These are phyloP conservation scores for Furcula furcula DNA, from an alignment of 2,888 invertebrate genomes.

Conservation along the genomic window DNA sequence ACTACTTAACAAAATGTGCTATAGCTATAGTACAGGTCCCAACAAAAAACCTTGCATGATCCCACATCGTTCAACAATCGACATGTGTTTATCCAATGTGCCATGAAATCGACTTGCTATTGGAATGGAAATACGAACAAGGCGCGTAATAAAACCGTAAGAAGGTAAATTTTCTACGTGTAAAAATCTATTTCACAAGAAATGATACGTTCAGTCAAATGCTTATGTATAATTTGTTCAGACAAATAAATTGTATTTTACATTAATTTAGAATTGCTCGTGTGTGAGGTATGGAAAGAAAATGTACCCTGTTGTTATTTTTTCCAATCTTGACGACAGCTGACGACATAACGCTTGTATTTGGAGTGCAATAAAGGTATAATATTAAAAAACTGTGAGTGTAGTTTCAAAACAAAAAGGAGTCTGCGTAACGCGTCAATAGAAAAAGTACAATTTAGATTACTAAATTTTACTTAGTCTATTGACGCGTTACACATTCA, in stretches of 20 bases:
- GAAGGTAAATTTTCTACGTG: slow-evolving; percentile 19
- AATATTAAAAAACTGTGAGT: too few relatives aligned
- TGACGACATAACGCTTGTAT: too few relatives aligned
- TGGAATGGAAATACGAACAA: slow-evolving; percentile 32
- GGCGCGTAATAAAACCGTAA: slow-evolving; percentile 26
- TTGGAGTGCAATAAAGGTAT: too few relatives aligned
- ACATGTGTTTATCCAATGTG: slow-evolving; percentile 38
- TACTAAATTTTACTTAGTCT: too few relatives aligned
- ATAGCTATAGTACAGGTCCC: slow-evolving; percentile 11
- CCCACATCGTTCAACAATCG: slow-evolving; percentile 17
- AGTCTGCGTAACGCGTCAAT: too few relatives aligned
- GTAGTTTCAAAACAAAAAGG: too few relatives aligned
- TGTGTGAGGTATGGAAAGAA: too few relatives aligned
- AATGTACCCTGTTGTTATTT: too few relatives aligned
- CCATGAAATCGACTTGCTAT: slow-evolving; percentile 41
- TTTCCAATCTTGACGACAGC: too few relatives aligned
- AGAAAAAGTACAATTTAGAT: too few relatives aligned
- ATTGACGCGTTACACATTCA: too few relatives aligned
- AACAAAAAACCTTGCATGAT: slow-evolving; percentile 14
- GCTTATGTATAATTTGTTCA: neutral
- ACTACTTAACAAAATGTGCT: too few relatives aligned
- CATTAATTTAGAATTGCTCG: neutral
- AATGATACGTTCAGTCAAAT: neutral
- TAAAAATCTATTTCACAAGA: slow-evolving; percentile 6
- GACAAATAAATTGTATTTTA: neutral